phyloP scores from a whole-genome alignment of 2,888 invertebrate genomes.

The Pedicia rivosa region DNA sequence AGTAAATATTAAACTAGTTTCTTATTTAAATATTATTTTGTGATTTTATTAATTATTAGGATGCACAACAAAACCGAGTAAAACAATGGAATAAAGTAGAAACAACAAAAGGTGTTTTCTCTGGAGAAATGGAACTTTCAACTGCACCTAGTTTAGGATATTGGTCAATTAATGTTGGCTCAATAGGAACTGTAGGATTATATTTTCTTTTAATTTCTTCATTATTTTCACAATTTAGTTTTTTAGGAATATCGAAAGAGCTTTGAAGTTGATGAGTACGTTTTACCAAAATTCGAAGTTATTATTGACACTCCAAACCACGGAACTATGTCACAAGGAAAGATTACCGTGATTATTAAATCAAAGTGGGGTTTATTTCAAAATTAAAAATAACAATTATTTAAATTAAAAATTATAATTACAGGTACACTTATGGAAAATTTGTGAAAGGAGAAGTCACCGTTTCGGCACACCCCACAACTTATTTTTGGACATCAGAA shows the following conservation, averaged over 20 bases:
- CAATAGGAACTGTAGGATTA: no score
- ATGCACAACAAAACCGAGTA: conserved; percentile 61
- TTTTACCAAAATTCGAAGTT: conserved; percentile 87
- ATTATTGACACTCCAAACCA: conserved; percentile 67
- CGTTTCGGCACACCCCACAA: conserved; percentile 68
- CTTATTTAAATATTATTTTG: no score
- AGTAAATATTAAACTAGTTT: no score
- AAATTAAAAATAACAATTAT: no score
- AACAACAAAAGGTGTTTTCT: conserved; percentile 56
- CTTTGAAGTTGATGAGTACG: conserved; percentile 71
- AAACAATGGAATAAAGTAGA: conserved; percentile 59
- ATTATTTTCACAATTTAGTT: no score
- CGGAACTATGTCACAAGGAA: conserved; percentile 64
- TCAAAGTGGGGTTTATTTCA: conserved; percentile 65
- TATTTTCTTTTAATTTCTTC: no score
- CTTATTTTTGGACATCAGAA: conserved; percentile 38
- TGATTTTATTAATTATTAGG: conserved; percentile 36
- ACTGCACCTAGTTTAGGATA: conserved; percentile 70
- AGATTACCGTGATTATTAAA: no score
- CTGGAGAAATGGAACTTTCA: conserved; percentile 59
- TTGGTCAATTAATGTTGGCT: conserved; percentile 70
- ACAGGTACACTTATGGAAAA: conserved; percentile 73
- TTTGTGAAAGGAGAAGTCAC: conserved; percentile 76
- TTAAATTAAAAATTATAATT: no score
- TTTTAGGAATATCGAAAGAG: no score